Conservation (phyloP, 2,888 invertebrate genomes). For the Pollenia griseotomentosa region DNA sequence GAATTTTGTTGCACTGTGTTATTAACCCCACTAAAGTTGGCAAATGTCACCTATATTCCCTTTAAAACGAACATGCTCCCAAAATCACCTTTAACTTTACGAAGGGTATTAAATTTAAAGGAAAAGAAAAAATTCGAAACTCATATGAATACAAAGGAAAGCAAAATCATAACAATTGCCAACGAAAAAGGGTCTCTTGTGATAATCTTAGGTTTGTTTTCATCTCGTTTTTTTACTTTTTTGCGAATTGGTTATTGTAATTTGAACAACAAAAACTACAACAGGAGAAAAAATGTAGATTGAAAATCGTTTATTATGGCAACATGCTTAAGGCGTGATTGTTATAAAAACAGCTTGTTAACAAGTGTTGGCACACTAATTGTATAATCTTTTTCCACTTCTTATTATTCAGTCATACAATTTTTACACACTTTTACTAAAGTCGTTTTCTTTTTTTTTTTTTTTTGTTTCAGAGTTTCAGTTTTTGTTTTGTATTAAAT, state of each 20-base stretch:
- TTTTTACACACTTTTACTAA: slow-evolving; percentile 56
- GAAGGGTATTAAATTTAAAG: slow-evolving; percentile 33
- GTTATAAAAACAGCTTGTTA: slow-evolving; percentile 79
- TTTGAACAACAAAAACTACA: slow-evolving; percentile 34
- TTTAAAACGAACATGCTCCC: background rate
- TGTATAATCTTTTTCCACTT: slow-evolving; percentile 75
- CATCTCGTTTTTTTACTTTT: slow-evolving; percentile 13
- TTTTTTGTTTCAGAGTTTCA: background rate
- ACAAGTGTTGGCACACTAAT: slow-evolving; percentile 83
- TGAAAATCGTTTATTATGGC: slow-evolving; percentile 71
- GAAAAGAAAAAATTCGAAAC: slow-evolving; percentile 43
- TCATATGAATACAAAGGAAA: slow-evolving; percentile 71
- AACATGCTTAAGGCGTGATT: slow-evolving; percentile 80
- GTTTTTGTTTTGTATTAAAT: slow-evolving; percentile 42
- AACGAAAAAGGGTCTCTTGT: slow-evolving; percentile 29
- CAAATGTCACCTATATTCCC: background rate
- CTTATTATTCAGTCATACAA: slow-evolving; percentile 57
- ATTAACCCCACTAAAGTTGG: background rate
- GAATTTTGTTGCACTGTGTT: too few species aligned
- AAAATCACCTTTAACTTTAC: background rate
- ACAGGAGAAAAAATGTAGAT: slow-evolving; percentile 53
- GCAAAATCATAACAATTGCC: slow-evolving; percentile 69
- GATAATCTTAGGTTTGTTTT: slow-evolving; percentile 63
- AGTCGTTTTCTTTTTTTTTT: slow-evolving; percentile 1
- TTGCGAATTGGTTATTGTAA: slow-evolving; percentile 35